Evolutionary conservation across 2,888 invertebrate genomes (phyloP).

Genomic region (Nephrotoma guestfalica): DNA sequence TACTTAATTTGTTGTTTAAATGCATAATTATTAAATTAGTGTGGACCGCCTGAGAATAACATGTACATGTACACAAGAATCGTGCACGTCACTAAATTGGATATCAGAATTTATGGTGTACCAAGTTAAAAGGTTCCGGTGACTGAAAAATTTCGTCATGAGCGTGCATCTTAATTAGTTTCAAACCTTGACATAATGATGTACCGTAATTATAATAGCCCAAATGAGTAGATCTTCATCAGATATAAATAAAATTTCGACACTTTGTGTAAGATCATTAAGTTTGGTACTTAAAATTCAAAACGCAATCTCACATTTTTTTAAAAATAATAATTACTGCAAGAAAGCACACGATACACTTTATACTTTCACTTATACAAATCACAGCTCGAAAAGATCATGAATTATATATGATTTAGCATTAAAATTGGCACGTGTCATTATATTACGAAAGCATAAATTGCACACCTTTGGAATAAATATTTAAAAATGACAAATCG

Average conservation of each 20-base stretch:
- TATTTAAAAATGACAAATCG: neutral
- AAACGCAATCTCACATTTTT: neutral
- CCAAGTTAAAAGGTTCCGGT: too few species aligned
- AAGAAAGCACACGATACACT: neutral
- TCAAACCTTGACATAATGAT: too few species aligned
- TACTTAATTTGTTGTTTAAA: neutral
- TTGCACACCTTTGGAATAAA: neutral
- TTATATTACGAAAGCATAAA: neutral
- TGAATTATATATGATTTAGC: neutral
- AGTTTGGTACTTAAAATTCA: neutral
- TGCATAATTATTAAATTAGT: neutral
- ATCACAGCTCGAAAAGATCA: neutral
- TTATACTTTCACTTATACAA: neutral
- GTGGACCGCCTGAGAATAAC: neutral
- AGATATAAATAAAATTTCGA: neutral
- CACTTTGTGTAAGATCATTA: neutral
- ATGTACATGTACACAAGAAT: too few species aligned
- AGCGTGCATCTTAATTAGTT: too few species aligned
- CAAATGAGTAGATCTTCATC: too few species aligned
- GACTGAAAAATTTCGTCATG: too few species aligned
- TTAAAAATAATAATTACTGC: neutral
- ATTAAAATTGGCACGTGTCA: neutral
- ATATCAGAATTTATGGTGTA: too few species aligned
- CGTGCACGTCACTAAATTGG: too few species aligned
- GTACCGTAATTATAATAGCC: too few species aligned